These are phyloP conservation scores for Micrasema minimum DNA, from an alignment of 1,140 invertebrate species.

Conservation along the genomic window DNA sequence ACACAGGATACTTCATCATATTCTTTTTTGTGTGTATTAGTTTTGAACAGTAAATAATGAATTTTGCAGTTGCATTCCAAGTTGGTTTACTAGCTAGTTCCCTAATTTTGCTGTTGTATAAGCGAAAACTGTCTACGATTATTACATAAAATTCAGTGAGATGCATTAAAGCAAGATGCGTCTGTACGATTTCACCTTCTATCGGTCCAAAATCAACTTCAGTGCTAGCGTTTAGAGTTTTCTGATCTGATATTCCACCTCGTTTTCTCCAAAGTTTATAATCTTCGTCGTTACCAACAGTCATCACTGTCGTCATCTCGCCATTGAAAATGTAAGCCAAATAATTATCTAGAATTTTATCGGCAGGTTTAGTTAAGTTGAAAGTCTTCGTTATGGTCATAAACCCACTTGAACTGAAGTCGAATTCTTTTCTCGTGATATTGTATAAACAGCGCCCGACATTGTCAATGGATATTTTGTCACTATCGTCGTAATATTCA, in stretches of 20 bases:
- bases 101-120: slow-evolving; percentile 51
- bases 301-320: slow-evolving; percentile 40
- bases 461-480: slow-evolving; percentile 12
- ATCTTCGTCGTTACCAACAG: slow-evolving; percentile 41
- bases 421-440: slow-evolving; percentile 40
- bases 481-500: not conserved
- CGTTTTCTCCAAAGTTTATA: slow-evolving; percentile 16
- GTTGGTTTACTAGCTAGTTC: slow-evolving; percentile 43
- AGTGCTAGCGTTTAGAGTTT: slow-evolving; percentile 7
- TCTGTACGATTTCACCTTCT: slow-evolving; percentile 49
- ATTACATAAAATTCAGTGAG: slow-evolving; percentile 48
- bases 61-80: slow-evolving; percentile 48
- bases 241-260: not conserved
- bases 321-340: slow-evolving; percentile 20
- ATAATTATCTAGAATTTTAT: slow-evolving; percentile 39
- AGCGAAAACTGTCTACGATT: slow-evolving; percentile 46
- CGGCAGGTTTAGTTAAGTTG: slow-evolving; percentile 24
- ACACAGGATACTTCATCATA: slow-evolving; percentile 44
- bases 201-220: slow-evolving; percentile 40
- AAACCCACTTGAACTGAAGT: slow-evolving; percentile 39
- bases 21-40: slow-evolving; percentile 8
- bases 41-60: slow-evolving; percentile 44
- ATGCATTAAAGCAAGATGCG: slow-evolving; percentile 46
- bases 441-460: slow-evolving; percentile 34
- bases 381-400: slow-evolving; percentile 45